These are phyloP conservation scores for Sibirionetta formosa DNA, from an alignment of 2,797 vertebrate genomes.

Conservation along the genomic window DNA sequence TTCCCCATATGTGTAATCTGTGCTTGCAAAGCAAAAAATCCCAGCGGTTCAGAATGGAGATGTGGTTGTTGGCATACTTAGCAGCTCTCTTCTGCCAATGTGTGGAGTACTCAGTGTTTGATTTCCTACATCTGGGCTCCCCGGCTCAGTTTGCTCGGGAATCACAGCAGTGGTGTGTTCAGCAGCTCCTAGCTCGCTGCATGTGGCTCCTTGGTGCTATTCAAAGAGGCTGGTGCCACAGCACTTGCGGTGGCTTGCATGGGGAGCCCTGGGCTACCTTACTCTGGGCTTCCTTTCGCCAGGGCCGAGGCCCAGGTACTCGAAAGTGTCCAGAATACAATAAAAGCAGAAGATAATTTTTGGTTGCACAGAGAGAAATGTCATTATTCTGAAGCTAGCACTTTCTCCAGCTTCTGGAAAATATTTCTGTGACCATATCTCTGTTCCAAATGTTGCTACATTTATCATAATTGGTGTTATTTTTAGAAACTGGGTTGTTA, in stretches of 20 bases:
- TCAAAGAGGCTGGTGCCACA: neutral
- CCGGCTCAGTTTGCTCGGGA: neutral
- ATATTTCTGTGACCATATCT: neutral
- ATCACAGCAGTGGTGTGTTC: rapidly evolving
- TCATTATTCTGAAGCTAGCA: rapidly evolving
- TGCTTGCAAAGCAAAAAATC: conserved; percentile 17
- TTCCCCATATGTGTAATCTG: neutral
- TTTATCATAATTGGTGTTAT: conserved; percentile 28
- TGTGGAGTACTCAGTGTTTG: neutral
- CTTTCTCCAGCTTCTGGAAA: neutral
- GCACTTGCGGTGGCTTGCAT: rapidly evolving
- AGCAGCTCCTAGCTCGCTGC: rapidly evolving
- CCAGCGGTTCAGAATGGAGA: neutral
- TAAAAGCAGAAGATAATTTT: neutral
- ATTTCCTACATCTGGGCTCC: neutral
- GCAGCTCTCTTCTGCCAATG: neutral
- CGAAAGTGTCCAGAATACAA: neutral
- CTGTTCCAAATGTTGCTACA: neutral
- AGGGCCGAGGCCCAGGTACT: neutral
- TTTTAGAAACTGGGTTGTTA: conserved; percentile 37
- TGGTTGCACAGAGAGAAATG: neutral
- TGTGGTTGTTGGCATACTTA: neutral
- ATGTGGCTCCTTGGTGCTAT: rapidly evolving
- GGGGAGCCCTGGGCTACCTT: neutral
- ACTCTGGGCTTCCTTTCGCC: neutral